phyloP scores from a whole-genome alignment of 2,797 vertebrate species.

The Rhinichthys osculus region DNA sequence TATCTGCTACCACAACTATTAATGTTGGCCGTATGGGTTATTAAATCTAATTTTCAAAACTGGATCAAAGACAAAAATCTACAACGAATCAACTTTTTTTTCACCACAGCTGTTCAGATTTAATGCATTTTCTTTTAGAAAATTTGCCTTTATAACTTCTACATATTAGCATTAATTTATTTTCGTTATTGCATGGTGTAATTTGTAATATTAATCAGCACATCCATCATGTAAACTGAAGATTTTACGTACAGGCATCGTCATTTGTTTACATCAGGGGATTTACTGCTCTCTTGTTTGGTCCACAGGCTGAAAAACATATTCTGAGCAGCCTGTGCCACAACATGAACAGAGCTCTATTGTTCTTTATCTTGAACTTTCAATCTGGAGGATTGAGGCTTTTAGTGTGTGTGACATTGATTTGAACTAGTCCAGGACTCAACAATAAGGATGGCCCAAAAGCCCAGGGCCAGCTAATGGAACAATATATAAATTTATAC shows the following conservation, averaged over 20 bases:
- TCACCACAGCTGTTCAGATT: not conserved
- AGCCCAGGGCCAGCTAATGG: not conserved
- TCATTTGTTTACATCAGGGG: slow-evolving; percentile 24
- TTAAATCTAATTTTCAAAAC: not conserved
- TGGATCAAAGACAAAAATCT: slow-evolving; percentile 9
- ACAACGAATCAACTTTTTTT: not conserved
- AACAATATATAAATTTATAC: not conserved
- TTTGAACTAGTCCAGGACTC: not conserved
- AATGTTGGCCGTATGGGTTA: not conserved
- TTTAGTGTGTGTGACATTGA: slow-evolving; percentile 6
- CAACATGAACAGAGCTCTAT: slow-evolving; percentile 22
- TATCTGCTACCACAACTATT: slow-evolving; percentile 10
- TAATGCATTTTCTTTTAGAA: not conserved
- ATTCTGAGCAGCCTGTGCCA: slow-evolving; percentile 12
- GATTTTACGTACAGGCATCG: not conserved
- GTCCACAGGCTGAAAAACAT: slow-evolving; percentile 16
- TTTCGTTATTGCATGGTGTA: not conserved
- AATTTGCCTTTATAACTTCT: not conserved
- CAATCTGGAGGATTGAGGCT: slow-evolving; percentile 6
- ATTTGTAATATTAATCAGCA: not conserved
- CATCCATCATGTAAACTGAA: not conserved
- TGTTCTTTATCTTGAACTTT: slow-evolving; percentile 24
- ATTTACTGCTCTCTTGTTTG: slow-evolving; percentile 24
- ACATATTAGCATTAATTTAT: not conserved
- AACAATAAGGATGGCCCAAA: not conserved